Conservation (phyloP, 2,113 vertebrate species). For the Fregata magnificens region DNA sequence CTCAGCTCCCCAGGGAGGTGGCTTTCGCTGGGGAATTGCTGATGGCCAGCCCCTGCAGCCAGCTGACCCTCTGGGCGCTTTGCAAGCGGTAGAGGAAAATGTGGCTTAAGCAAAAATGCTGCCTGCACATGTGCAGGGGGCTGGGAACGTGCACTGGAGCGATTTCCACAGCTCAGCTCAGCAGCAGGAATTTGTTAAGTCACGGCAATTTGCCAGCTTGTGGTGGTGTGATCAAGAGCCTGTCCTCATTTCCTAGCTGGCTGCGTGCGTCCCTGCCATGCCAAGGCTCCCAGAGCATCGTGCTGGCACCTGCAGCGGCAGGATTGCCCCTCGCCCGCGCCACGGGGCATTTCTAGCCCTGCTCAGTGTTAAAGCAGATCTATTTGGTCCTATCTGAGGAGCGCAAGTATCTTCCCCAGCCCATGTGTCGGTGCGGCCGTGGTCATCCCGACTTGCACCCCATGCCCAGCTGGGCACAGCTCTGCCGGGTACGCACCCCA, state of each 20-base stretch:
- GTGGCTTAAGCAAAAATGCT: background rate
- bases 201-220: slow-evolving; percentile 35
- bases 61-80: background rate
- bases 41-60: background rate
- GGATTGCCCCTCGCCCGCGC: accelerated
- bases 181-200: slow-evolving; percentile 15
- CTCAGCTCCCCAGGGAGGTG: background rate
- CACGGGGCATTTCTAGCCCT: accelerated
- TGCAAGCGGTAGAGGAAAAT: background rate
- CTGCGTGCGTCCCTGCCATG: background rate
- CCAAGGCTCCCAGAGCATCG: background rate
- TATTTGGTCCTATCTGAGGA: accelerated
- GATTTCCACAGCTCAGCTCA: slow-evolving; percentile 36
- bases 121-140: background rate
- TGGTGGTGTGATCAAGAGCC: background rate
- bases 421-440: accelerated
- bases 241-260: slow-evolving; percentile 5
- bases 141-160: slow-evolving; percentile 13
- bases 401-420: accelerated
- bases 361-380: accelerated
- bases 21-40: accelerated
- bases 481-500: accelerated
- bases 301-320: background rate
- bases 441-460: accelerated
- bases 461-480: accelerated